These are phyloP conservation scores for Apamea crenata DNA, from an alignment of 2,888 invertebrate species.

Conservation along the genomic window DNA sequence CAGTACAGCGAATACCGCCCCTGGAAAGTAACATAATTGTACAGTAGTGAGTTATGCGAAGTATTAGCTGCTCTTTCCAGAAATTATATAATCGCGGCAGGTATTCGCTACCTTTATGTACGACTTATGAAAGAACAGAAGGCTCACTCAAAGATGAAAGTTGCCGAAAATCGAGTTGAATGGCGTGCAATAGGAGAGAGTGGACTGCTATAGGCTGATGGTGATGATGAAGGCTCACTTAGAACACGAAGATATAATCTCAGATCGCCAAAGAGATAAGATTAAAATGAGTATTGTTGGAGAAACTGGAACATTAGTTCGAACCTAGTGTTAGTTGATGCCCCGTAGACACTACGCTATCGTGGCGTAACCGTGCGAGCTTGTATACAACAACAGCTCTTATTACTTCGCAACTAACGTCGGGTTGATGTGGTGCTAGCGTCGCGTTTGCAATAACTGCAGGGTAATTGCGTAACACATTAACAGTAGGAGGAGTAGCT, in stretches of 20 bases:
- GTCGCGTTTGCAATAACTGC: not conserved
- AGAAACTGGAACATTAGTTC: not conserved
- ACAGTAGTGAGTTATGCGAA: constrained; percentile 38
- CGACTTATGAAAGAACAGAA: constrained; percentile 10
- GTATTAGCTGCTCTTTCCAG: constrained; percentile 53
- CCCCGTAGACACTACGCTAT: not conserved
- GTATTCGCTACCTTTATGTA: constrained; percentile 30
- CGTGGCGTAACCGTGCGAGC: not conserved
- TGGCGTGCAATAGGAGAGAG: too few species aligned
- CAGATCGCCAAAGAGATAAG: not conserved
- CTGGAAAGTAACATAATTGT: constrained; percentile 43
- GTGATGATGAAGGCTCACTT: too few species aligned
- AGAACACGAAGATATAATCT: too few species aligned
- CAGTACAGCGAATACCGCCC: constrained; percentile 8
- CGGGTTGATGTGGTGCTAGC: not conserved
- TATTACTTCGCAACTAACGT: not conserved
- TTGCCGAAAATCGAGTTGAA: too few species aligned
- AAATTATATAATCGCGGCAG: constrained; percentile 55
- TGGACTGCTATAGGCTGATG: too few species aligned
- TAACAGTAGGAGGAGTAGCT: too few species aligned
- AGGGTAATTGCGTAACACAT: too few species aligned
- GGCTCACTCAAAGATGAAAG: not conserved
- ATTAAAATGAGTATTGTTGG: not conserved
- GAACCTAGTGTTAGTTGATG: not conserved
- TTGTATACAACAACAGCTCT: too few species aligned